Percentiles rank a stretch among this genome's conserved stretches.
These are phyloP conservation scores for Penelope pileata DNA, from an alignment of 2,113 vertebrate species.

Conservation along the genomic window DNA sequence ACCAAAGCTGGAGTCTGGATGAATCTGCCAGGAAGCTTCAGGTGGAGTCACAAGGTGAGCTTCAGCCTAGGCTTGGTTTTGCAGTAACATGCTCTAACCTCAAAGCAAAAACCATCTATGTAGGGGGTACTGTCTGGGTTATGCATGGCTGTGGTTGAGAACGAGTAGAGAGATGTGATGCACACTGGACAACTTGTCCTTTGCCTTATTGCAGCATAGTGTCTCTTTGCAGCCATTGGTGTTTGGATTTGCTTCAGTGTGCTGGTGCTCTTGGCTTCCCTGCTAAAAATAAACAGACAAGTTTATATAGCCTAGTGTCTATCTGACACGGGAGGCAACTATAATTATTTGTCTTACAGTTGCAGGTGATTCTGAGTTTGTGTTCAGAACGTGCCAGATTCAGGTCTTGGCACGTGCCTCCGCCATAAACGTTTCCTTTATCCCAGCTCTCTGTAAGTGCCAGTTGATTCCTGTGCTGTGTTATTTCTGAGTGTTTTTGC, in stretches of 20 bases:
- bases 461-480: not conserved
- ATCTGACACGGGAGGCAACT: not conserved
- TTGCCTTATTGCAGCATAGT: not conserved
- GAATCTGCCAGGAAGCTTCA: not conserved
- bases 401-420: not conserved
- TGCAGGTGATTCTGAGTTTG: not conserved
- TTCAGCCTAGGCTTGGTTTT: not conserved
- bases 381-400: not conserved
- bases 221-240: not conserved
- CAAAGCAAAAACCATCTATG: not conserved
- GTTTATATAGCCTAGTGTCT: not conserved
- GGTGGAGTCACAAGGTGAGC: not conserved
- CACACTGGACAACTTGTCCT: not conserved
- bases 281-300: not conserved
- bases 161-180: not conserved
- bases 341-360: not conserved
- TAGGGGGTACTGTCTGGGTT: not conserved
- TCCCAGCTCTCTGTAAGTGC: not conserved
- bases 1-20: not conserved
- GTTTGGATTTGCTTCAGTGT: not conserved
- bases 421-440: not conserved
- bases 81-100: not conserved
- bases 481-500: not conserved
- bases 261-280: not conserved
- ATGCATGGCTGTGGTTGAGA: not conserved